Conservation (phyloP, 2,888 invertebrate species). For the Tenodera sinensis region DNA sequence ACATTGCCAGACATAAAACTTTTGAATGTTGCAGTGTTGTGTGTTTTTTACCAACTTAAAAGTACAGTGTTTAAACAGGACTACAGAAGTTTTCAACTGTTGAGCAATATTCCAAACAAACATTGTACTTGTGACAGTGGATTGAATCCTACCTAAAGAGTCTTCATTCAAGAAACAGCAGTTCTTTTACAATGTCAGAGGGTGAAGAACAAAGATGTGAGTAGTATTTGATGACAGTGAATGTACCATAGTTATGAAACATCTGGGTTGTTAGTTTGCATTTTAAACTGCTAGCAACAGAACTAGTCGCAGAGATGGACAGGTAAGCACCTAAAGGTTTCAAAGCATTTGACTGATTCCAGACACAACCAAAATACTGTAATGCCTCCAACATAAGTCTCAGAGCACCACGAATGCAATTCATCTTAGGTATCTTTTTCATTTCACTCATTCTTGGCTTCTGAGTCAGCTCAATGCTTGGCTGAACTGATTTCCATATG, state of each 20-base stretch:
- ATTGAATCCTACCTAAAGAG: no score
- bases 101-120: no score
- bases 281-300: neutral
- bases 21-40: no score
- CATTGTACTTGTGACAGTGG: no score
- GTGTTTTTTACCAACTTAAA: no score
- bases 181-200: no score
- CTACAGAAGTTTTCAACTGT: no score
- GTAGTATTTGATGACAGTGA: neutral
- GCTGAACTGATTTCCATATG: neutral
- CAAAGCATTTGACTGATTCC: neutral
- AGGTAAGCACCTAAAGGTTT: neutral
- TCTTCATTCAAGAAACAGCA: no score
- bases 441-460: neutral
- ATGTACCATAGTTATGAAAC: neutral
- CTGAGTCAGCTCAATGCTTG: neutral
- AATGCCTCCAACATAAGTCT: neutral
- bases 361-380: neutral
- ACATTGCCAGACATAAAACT: no score
- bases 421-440: neutral
- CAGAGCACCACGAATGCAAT: neutral
- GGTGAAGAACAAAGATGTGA: no score
- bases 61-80: no score
- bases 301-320: neutral
- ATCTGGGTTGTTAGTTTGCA: neutral